Evolutionary conservation across 2,888 invertebrate genomes (phyloP).

Genomic region (Graphium colonna): DNA sequence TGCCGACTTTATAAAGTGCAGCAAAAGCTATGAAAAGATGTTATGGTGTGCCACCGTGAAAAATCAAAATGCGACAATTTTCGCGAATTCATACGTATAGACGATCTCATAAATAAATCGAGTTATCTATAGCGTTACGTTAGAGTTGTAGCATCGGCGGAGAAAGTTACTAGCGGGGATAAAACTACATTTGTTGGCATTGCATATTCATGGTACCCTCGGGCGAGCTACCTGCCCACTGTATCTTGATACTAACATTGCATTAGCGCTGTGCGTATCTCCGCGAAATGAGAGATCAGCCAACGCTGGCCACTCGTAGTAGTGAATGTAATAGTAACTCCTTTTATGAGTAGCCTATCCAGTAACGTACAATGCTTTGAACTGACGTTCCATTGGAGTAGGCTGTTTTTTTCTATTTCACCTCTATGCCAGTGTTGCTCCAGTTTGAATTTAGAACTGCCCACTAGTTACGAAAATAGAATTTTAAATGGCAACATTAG

Average conservation of each 20-base stretch:
- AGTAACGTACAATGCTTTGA: slow-evolving; percentile 35
- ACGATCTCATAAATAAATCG: slow-evolving; percentile 8
- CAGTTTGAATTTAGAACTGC: not conserved
- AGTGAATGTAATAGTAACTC: slow-evolving; percentile 49
- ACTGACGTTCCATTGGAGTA: slow-evolving; percentile 14
- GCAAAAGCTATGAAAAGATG: too few species aligned
- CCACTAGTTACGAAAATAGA: not conserved
- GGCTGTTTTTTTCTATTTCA: slow-evolving; percentile 3
- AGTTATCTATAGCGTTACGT: slow-evolving; percentile 12
- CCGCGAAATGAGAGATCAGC: slow-evolving; percentile 31
- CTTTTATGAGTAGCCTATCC: slow-evolving; percentile 59
- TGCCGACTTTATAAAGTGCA: too few species aligned
- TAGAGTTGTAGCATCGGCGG: slow-evolving; percentile 27
- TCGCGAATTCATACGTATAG: not conserved
- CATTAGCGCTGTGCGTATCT: not conserved
- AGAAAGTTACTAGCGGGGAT: slow-evolving; percentile 69
- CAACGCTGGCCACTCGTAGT: slow-evolving; percentile 33
- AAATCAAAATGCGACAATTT: too few species aligned
- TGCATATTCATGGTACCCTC: slow-evolving; percentile 74
- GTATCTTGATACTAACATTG: slow-evolving; percentile 29
- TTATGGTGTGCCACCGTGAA: too few species aligned
- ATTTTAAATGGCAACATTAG: not conserved
- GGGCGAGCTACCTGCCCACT: slow-evolving; percentile 45
- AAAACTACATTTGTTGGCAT: slow-evolving; percentile 73
- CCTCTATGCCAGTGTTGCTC: not conserved